Evolutionary conservation across 2,888 invertebrate species (phyloP).

Genomic region (Cantharis rufa): DNA sequence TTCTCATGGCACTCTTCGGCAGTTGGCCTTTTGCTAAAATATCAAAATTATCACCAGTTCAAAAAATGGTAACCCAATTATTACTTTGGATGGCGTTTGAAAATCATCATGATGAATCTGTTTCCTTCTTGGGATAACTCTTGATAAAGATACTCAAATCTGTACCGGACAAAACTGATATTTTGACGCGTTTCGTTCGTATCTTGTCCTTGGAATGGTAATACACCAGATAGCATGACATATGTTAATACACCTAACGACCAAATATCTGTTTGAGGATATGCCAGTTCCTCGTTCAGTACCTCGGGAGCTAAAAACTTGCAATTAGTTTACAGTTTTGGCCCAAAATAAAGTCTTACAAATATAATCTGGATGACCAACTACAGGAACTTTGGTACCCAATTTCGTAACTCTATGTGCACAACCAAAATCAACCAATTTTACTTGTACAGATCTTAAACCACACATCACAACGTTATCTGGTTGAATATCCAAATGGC

Average conservation of each 20-base stretch:
- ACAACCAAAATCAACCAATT: constrained; percentile 90
- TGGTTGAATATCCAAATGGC: constrained; percentile 89
- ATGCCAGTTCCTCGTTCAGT: constrained; percentile 82
- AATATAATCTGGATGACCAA: constrained; percentile 77
- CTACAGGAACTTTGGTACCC: constrained; percentile 71
- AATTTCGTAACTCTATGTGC: constrained; percentile 81
- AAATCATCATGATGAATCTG: constrained; percentile 91
- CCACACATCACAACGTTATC: constrained; percentile 93
- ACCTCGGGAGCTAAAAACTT: constrained; percentile 79
- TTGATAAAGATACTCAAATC: constrained; percentile 92
- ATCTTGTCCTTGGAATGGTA: constrained; percentile 85
- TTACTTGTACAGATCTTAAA: constrained; percentile 82
- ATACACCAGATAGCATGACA: constrained; percentile 87
- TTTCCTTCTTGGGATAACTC: constrained; percentile 93
- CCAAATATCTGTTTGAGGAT: constrained; percentile 95
- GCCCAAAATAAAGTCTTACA: constrained; percentile 53
- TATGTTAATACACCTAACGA: constrained; percentile 91
- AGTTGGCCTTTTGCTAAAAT: constrained; percentile 82
- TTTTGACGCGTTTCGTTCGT: constrained; percentile 88
- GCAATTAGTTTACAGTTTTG: not conserved
- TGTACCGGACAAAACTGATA: constrained; percentile 87
- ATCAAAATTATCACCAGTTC: not conserved
- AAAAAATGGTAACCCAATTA: constrained; percentile 50
- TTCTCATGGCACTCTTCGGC: constrained; percentile 95
- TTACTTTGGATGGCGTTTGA: constrained; percentile 91